Conservation (phyloP, 2,113 vertebrate genomes). For the Probosciger aterrimus region DNA sequence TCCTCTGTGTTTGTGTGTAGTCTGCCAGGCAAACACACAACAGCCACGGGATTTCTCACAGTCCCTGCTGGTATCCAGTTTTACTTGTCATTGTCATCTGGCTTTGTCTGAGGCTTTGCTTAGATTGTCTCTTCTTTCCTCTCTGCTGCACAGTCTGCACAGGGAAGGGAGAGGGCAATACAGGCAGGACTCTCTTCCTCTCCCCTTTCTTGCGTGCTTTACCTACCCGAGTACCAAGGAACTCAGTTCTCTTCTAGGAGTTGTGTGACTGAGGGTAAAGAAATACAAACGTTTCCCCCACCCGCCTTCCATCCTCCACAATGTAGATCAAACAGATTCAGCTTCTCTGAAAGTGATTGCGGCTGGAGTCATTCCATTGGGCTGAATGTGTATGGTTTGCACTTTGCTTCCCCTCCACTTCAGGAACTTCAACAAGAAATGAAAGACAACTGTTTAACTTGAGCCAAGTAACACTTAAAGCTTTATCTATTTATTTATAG, state of each 20-base stretch:
- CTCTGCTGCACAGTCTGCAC: neutral
- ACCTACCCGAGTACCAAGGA: neutral
- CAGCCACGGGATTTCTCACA: neutral
- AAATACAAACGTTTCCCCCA: neutral
- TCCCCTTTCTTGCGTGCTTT: neutral
- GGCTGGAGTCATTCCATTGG: slow-evolving; percentile 3
- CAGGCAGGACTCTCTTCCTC: neutral
- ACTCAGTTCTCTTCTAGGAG: neutral
- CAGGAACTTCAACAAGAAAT: slow-evolving; percentile 43
- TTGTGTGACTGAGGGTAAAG: neutral
- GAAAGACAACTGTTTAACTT: slow-evolving; percentile 55
- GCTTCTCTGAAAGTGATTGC: neutral
- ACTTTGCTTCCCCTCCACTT: neutral
- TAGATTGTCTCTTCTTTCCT: neutral
- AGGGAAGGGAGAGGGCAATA: neutral
- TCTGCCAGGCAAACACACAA: neutral
- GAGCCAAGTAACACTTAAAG: slow-evolving; percentile 71
- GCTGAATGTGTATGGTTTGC: slow-evolving; percentile 55
- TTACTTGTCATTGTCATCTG: neutral
- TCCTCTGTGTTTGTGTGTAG: neutral
- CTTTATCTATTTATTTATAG: slow-evolving; percentile 82
- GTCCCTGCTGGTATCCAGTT: neutral
- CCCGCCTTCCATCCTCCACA: neutral
- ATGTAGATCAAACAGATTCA: neutral
- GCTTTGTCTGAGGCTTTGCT: neutral